phyloP scores from a whole-genome alignment of 2,888 invertebrate genomes.

The Thymelicus lineola region DNA sequence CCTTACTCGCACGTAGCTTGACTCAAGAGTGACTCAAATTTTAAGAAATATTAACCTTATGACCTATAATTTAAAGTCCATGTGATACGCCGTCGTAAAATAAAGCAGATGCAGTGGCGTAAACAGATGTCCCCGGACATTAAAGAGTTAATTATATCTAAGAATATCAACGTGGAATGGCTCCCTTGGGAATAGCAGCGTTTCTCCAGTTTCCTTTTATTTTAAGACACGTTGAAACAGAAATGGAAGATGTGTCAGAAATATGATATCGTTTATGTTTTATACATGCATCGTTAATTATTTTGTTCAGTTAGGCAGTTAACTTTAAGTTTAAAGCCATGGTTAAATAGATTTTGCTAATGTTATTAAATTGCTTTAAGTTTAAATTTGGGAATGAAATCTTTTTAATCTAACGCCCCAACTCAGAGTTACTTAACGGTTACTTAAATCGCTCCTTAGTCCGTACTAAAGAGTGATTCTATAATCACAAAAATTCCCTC shows the following conservation, averaged over 20 bases:
- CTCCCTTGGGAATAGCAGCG: conserved; percentile 70
- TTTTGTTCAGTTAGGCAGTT: no score
- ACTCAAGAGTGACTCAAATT: not conserved
- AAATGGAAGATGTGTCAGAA: conserved; percentile 19
- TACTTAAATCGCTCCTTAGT: no score
- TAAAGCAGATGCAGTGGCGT: conserved; percentile 43
- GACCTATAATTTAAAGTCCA: not conserved
- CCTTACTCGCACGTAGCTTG: not conserved
- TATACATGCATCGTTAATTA: not conserved
- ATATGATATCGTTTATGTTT: conserved; percentile 30
- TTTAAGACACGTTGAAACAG: conserved; percentile 27
- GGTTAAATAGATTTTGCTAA: no score
- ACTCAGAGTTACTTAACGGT: no score
- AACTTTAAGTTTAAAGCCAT: no score
- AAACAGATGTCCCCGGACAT: conserved; percentile 78
- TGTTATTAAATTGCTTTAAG: no score
- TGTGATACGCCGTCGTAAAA: not conserved
- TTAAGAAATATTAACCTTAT: conserved; percentile 25
- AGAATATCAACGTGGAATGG: conserved; percentile 72
- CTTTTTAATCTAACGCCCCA: no score
- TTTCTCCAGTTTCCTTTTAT: conserved; percentile 55
- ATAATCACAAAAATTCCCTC: no score
- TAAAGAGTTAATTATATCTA: conserved; percentile 80
- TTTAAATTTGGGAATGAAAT: no score
- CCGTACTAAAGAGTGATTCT: no score